Evolutionary conservation across 2,113 vertebrate genomes (phyloP).

Genomic region (Edolisoma coerulescens): DNA sequence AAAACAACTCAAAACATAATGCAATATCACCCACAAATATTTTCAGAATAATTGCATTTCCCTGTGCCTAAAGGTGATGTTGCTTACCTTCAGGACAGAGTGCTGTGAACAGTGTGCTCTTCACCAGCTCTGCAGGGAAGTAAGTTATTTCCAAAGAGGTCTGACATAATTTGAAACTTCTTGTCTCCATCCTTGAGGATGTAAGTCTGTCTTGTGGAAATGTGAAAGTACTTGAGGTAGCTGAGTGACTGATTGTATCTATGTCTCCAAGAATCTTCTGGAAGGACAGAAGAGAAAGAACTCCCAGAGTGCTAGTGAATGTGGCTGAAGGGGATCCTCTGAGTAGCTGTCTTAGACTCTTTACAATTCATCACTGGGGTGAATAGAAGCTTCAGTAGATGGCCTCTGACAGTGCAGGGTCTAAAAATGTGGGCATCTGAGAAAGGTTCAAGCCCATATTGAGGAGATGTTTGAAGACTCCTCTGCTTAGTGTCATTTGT

Average conservation of each 20-base stretch:
- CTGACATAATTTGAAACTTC: not conserved
- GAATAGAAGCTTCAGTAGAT: not conserved
- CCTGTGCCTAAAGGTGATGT: not conserved
- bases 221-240: not conserved
- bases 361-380: not conserved
- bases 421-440: not conserved
- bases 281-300: not conserved
- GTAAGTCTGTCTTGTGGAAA: not conserved
- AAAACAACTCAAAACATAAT: not conserved
- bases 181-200: not conserved
- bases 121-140: not conserved
- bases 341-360: not conserved
- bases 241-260: not conserved
- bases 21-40: not conserved
- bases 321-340: not conserved
- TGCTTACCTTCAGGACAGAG: not conserved
- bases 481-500: not conserved
- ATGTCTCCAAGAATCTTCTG: not conserved
- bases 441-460: not conserved
- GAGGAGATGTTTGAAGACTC: rapidly evolving
- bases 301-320: not conserved
- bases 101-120: not conserved
- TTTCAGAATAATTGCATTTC: not conserved
- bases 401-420: not conserved
- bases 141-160: not conserved